Conservation (phyloP, 2,113 vertebrate species). For the Sapayoa aenigma region DNA sequence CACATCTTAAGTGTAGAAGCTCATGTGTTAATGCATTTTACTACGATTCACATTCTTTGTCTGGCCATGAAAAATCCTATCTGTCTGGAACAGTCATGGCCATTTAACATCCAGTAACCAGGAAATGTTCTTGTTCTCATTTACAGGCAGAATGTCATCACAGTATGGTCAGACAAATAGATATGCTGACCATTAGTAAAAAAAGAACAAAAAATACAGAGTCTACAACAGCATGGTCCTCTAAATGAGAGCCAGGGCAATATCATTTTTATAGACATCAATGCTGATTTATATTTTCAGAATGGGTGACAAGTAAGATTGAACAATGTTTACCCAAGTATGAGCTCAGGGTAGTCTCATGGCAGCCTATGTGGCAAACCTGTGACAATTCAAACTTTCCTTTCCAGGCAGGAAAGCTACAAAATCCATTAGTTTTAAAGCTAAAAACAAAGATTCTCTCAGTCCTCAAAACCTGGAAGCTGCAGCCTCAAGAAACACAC, state of each 20-base stretch:
- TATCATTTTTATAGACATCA: neutral
- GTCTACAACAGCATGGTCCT: neutral
- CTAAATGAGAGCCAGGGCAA: neutral
- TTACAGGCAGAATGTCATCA: neutral
- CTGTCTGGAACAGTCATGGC: neutral
- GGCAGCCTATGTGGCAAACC: neutral
- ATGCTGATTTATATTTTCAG: neutral
- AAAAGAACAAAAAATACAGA: neutral
- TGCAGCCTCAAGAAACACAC: slow-evolving; percentile 18
- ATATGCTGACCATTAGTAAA: neutral
- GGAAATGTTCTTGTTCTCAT: neutral
- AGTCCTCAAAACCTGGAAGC: slow-evolving; percentile 4
- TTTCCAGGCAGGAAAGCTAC: neutral
- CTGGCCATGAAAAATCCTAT: neutral
- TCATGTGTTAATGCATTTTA: neutral
- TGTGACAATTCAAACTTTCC: neutral
- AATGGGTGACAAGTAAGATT: neutral
- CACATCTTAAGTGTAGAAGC: accelerated
- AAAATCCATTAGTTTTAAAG: neutral
- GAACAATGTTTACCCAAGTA: neutral
- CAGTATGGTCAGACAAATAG: neutral
- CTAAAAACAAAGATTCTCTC: slow-evolving; percentile 46
- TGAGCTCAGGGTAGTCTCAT: neutral
- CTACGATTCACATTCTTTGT: neutral
- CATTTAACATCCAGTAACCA: neutral